A percentile compares a stretch with the other conserved stretches of the same genome.
Conservation (phyloP, 2,113 vertebrate species). For the Rhineura floridana region DNA sequence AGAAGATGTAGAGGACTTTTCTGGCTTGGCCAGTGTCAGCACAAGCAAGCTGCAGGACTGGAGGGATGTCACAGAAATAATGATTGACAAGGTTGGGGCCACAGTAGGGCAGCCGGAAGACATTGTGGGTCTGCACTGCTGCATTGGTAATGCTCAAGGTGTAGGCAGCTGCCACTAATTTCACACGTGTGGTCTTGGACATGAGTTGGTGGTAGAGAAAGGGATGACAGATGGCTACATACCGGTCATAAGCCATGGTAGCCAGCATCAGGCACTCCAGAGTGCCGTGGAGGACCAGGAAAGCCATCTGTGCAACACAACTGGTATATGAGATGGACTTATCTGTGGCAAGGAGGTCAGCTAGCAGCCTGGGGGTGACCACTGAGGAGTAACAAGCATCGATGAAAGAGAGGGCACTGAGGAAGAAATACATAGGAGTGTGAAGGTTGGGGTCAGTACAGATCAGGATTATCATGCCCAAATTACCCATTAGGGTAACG, state of each 20-base stretch:
- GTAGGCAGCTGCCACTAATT: not conserved
- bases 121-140: not conserved
- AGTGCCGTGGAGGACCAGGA: not conserved
- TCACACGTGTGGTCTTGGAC: not conserved
- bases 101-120: conserved; percentile 54
- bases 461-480: not conserved
- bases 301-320: conserved; percentile 15
- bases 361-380: not conserved
- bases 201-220: conserved; percentile 1
- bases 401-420: not conserved
- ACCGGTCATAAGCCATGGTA: conserved; percentile 32
- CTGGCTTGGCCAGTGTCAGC: conserved; percentile 35
- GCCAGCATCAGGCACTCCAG: conserved; percentile 15
- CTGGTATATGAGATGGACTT: not conserved
- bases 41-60: conserved; percentile 54
- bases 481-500: not conserved
- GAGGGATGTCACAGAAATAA: conserved; percentile 59
- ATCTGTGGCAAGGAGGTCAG: not conserved
- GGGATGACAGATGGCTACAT: conserved; percentile 34
- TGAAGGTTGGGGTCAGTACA: not conserved
- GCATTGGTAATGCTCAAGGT: not conserved
- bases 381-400: not conserved
- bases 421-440: conserved; percentile 26
- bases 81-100: conserved; percentile 37
- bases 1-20: conserved; percentile 29